Evolutionary conservation across 2,113 vertebrate genomes (phyloP).

Genomic region (Oreocharis arfaki): DNA sequence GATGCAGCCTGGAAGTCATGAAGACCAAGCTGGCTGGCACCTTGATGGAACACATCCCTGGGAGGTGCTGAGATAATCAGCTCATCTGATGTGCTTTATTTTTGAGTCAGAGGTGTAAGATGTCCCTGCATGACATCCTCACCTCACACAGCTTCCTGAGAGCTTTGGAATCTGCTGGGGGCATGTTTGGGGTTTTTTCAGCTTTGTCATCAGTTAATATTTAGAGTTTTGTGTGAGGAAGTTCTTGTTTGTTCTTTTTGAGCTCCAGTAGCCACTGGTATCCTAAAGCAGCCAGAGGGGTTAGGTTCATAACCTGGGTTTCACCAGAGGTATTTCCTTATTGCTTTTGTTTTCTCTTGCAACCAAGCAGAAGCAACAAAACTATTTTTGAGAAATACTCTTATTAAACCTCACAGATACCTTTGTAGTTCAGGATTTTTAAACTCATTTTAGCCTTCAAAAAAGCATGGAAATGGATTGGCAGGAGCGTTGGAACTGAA

Average conservation of each 20-base stretch:
- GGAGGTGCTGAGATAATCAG: background rate
- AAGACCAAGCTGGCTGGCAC: background rate
- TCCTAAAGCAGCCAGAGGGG: background rate
- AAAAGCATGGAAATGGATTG: background rate
- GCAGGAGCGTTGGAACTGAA: background rate
- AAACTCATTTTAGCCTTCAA: background rate
- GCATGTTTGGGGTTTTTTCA: background rate
- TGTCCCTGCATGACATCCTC: background rate
- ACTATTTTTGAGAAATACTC: background rate
- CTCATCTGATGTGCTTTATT: background rate
- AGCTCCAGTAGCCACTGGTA: background rate
- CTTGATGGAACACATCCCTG: background rate
- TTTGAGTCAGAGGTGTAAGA: conserved; percentile 16
- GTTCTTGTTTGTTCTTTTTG: background rate
- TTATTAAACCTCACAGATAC: background rate
- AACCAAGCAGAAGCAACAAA: background rate
- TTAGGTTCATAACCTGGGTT: background rate
- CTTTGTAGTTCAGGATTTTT: background rate
- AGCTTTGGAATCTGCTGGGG: background rate
- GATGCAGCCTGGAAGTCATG: background rate
- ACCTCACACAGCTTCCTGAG: background rate
- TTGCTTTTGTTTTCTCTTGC: background rate
- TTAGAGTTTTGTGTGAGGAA: background rate
- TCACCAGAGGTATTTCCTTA: background rate
- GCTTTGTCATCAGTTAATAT: background rate